Conservation (phyloP, 2,888 invertebrate genomes). For the Chirona hameri region DNA sequence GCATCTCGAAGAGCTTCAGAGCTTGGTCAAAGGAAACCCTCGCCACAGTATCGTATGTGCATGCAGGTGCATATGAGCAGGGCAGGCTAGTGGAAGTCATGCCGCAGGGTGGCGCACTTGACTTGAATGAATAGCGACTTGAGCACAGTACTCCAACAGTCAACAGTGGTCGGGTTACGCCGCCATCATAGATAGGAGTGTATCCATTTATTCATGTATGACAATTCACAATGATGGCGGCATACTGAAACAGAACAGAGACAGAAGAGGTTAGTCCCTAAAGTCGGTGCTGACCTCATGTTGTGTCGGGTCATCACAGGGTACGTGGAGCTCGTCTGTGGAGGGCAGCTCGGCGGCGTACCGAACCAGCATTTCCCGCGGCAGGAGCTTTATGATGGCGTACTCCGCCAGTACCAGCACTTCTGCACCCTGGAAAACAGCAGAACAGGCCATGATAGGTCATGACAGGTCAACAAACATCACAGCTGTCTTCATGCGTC, state of each 20-base stretch:
- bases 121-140: too few relatives aligned
- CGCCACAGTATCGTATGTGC: background rate
- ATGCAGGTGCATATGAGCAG: background rate
- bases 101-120: background rate
- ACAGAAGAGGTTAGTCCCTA: too few relatives aligned
- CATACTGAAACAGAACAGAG: too few relatives aligned
- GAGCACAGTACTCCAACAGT: too few relatives aligned
- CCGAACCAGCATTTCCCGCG: background rate
- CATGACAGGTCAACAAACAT: too few relatives aligned
- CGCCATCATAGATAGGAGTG: background rate
- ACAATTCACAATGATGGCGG: background rate
- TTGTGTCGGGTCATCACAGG: background rate
- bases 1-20: background rate
- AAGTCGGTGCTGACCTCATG: background rate
- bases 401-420: slow-evolving; percentile 6
- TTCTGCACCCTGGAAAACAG: background rate
- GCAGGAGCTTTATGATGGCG: background rate
- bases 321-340: background rate
- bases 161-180: too few relatives aligned
- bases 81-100: background rate
- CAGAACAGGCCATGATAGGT: too few relatives aligned
- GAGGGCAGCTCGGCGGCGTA: background rate
- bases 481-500: too few relatives aligned
- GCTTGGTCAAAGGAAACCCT: background rate
- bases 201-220: background rate